phyloP scores from a whole-genome alignment of 2,888 invertebrate genomes.

The Nebria brevicollis region DNA sequence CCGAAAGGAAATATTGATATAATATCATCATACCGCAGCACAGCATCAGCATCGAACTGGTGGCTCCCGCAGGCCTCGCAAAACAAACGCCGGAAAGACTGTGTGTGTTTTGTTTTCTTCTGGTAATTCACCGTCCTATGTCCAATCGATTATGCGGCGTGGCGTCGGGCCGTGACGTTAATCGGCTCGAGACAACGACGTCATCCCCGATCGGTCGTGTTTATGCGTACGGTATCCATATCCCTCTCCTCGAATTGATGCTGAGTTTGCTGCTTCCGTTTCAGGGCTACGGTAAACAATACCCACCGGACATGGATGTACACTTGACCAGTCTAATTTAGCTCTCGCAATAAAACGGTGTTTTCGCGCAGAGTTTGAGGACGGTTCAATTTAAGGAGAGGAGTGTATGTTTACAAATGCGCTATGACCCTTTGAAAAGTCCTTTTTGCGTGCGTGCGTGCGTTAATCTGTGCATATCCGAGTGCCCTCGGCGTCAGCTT shows the following conservation, averaged over 20 bases:
- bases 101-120: slow-evolving; percentile 42
- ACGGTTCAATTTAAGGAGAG: no score
- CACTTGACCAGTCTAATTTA: not conserved
- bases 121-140: slow-evolving; percentile 48
- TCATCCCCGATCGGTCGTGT: not conserved
- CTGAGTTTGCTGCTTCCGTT: not conserved
- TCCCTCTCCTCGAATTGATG: not conserved
- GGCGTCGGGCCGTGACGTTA: slow-evolving; percentile 42
- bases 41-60: slow-evolving; percentile 37
- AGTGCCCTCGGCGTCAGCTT: slow-evolving; percentile 36
- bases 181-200: slow-evolving; percentile 20
- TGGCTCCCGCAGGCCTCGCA: slow-evolving; percentile 47
- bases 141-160: slow-evolving; percentile 50
- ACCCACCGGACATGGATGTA: not conserved
- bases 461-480: slow-evolving; percentile 44
- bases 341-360: not conserved
- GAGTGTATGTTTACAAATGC: no score
- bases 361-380: no score
- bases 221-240: not conserved
- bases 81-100: slow-evolving; percentile 47
- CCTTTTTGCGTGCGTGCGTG: not conserved
- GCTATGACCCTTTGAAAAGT: not conserved
- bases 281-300: not conserved
- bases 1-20: slow-evolving; percentile 51
- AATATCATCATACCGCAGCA: slow-evolving; percentile 44